Conservation (phyloP, 1,140 invertebrate species). For the Cryptotermes secundus region DNA sequence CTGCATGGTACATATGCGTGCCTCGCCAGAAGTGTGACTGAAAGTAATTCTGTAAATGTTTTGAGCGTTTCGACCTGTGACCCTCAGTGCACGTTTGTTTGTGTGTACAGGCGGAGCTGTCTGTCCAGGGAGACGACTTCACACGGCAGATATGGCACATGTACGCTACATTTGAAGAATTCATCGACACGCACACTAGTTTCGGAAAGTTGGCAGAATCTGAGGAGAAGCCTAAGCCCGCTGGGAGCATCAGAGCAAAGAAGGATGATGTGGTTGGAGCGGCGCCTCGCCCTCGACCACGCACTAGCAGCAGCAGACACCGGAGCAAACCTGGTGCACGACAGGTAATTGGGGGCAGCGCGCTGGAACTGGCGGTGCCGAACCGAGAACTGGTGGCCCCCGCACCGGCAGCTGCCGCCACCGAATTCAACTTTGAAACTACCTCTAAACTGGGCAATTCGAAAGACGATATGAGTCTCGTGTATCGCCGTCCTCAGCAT, state of each 20-base stretch:
- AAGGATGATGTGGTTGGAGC: not conserved
- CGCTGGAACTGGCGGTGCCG: not conserved
- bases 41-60: too few species aligned
- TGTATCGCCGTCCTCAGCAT: conserved; percentile 33
- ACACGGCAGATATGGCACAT: conserved; percentile 47
- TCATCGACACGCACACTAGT: conserved; percentile 37
- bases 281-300: conserved; percentile 34
- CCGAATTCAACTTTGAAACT: not conserved
- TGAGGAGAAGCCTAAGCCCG: not conserved
- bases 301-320: not conserved
- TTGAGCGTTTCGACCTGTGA: too few species aligned
- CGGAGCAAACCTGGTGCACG: not conserved
- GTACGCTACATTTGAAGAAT: conserved; percentile 49
- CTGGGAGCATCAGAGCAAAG: not conserved
- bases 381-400: conserved; percentile 32
- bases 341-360: conserved; percentile 12
- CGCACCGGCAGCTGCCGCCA: conserved; percentile 21
- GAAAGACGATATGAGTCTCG: conserved; percentile 36
- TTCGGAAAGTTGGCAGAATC: not conserved
- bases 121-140: conserved; percentile 47
- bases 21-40: too few species aligned
- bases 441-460: conserved; percentile 28
- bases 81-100: too few species aligned
- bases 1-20: too few species aligned
- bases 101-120: conserved; percentile 46